phyloP scores from a whole-genome alignment of 2,888 invertebrate genomes.

The Spodoptera exigua region DNA sequence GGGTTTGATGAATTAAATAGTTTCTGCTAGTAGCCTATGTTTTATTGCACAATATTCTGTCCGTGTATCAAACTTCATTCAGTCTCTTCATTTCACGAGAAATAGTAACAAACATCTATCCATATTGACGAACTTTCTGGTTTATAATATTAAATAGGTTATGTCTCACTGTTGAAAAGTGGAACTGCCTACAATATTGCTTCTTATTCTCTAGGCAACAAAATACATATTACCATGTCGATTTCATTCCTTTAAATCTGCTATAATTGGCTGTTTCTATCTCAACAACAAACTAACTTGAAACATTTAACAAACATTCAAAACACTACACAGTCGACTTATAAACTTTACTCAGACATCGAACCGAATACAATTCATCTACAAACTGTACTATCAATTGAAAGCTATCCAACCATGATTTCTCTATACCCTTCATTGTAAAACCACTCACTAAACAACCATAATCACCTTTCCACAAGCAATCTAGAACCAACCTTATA shows the following conservation, averaged over 20 bases:
- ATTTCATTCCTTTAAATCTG: neutral
- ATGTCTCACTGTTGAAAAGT: too few species aligned
- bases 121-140: too few species aligned
- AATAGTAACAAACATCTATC: too few species aligned
- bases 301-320: conserved; percentile 30
- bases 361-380: conserved; percentile 71
- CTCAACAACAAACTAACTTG: conserved; percentile 1
- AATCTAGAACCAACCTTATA: conserved; percentile 48
- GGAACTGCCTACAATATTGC: too few species aligned
- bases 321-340: conserved; percentile 19
- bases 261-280: neutral
- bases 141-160: too few species aligned
- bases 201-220: too few species aligned
- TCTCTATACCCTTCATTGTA: conserved; percentile 61
- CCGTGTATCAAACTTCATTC: too few species aligned
- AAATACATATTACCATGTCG: neutral
- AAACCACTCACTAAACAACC: conserved; percentile 47
- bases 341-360: conserved; percentile 52
- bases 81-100: too few species aligned
- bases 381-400: conserved; percentile 79
- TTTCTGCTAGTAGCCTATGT: too few species aligned
- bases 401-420: conserved; percentile 79
- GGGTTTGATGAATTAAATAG: too few species aligned
- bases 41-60: too few species aligned
- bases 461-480: conserved; percentile 57